Base-by-base conservation (phyloP, 2,113 vertebrate species). In the Tychaedon coryphoeus region DNA sequence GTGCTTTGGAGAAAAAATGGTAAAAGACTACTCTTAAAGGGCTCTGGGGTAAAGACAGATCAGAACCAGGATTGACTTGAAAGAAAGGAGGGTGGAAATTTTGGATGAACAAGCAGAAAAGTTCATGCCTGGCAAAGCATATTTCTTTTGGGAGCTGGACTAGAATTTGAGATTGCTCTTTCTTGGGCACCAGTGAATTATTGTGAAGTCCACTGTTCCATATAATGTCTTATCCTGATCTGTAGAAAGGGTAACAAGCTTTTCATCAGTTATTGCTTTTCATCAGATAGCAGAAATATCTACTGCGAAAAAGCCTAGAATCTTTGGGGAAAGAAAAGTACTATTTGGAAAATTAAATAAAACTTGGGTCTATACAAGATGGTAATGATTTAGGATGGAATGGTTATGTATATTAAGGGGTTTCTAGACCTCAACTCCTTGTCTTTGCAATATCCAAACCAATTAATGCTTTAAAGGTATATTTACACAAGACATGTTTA, bases 341-440 rank as follows among this genome's bases (percentile, higher is more conserved):
- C 26, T 64, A 4, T 20, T 56, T 26, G 45, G 19, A 72, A 54
- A 18, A 71, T 8, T 73, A 42, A 66, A 12, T 66, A 82, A 78
- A 86, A 18, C 34, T 18, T 0, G 0, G 76, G 36, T 54, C 13
- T 60, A 15, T 29, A 34, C 12, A n/a, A 51, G 34, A 22, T 43
- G 3, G 29, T 47, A 71, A 47, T 43, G 29, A 51, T 75, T 60
- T 47, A 34, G 33, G 60, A 50, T 34, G 78, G 47, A 54, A 50
- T 29, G 6, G 31, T 53, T 48, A 56, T 3, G 3, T 72, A 2
- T 42, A 14, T 76, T 48, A 57, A 33, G 24, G 16, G n/a, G 25
- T 79, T 79, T 74, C 47, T 78, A 42, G 12, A 78, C 19, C 26
- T 74, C 53, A 67, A 10, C 34, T 74, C 61, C 34, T 75, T 81